Evolutionary conservation across 1,140 invertebrate species (phyloP), one percentile per base, ranked within the genome.

Genomic region (Brevipalpus yothersi): DNA sequence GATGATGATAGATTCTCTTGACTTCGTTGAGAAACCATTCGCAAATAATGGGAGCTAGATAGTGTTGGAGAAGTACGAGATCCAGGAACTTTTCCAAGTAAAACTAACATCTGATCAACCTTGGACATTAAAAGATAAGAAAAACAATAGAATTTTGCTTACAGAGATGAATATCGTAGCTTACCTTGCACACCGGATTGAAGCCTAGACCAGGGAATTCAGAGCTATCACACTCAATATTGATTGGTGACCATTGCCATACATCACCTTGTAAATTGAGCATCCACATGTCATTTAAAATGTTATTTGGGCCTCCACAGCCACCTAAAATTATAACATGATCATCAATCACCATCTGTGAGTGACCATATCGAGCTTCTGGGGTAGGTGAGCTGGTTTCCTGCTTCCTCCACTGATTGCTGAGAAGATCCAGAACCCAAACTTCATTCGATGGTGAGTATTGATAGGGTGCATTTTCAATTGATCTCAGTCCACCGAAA

Each of bases 291-390:
- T 57, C 56, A 39, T 39, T 41, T 9, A 42, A 43, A 2, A 42
- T 12, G 68, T 76, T 75, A 68, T 80, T 82, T 19, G 79, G 79
- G 15, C 80, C 79, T 56, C 78, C 79, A 68, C 78, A 82, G 31
- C 81, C 81, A 60, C 79, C 80, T 72, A 72, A 65, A 42, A 77
- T 69, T 53, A 73, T 63, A 61, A 75, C 66, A 21, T 68, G 61
- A 51, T 69, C 67, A 65, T 75, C 73, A 40, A 76, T 49, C 1
- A 66, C 65, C 40, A 71, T 64, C 70, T 72, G 61, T 11, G 56
- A 42, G n/a, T 57, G 56, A 5, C 40, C 56, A 42, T 57, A 57
- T 21, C 56, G 39, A 9, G 56, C 13, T 19, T 40, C 17, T 15
- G 56, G 56, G 4, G 13, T 42, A 21, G 15, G 8, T 42, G 11